Conservation (phyloP, 2,888 invertebrate genomes). For the Parelbella ahira region DNA sequence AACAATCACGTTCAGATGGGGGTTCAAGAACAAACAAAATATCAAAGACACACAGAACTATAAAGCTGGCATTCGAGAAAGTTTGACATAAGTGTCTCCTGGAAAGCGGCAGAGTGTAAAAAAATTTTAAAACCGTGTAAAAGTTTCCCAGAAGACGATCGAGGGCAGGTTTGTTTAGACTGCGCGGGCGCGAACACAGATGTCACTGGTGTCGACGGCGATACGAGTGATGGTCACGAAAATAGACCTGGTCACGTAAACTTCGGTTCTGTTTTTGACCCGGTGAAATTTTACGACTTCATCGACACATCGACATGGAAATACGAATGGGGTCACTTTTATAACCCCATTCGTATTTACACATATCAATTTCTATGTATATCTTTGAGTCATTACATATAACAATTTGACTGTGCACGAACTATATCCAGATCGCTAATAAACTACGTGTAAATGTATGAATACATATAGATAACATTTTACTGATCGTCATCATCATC, state of each 20-base stretch:
- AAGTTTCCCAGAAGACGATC: slow-evolving; percentile 69
- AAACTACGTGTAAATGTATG: no score
- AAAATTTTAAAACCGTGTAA: slow-evolving; percentile 62
- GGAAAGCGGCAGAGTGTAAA: slow-evolving; percentile 53
- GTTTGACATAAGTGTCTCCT: slow-evolving; percentile 56
- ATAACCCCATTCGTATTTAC: no score
- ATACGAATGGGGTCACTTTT: slow-evolving; percentile 1
- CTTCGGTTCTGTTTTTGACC: slow-evolving; percentile 30
- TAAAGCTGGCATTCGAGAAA: slow-evolving; percentile 19
- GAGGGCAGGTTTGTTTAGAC: slow-evolving; percentile 70
- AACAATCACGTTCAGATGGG: slow-evolving; percentile 1
- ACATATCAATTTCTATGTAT: no score
- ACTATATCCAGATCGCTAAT: no score
- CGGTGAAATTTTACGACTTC: slow-evolving; percentile 15
- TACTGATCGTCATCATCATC: no score
- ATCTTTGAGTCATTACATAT: no score
- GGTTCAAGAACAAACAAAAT: slow-evolving; percentile 11
- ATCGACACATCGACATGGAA: slow-evolving; percentile 8
- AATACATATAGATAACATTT: not conserved
- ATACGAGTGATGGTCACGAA: slow-evolving; percentile 41
- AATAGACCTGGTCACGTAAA: slow-evolving; percentile 42
- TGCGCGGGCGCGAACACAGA: slow-evolving; percentile 52
- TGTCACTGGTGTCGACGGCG: slow-evolving; percentile 60
- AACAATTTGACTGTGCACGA: no score
- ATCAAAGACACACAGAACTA: slow-evolving; percentile 21